Percentiles rank a stretch among this genome's conserved stretches.
These are phyloP conservation scores for Dendrocopos noguchii DNA, from an alignment of 2,113 vertebrate species.

Conservation along the genomic window DNA sequence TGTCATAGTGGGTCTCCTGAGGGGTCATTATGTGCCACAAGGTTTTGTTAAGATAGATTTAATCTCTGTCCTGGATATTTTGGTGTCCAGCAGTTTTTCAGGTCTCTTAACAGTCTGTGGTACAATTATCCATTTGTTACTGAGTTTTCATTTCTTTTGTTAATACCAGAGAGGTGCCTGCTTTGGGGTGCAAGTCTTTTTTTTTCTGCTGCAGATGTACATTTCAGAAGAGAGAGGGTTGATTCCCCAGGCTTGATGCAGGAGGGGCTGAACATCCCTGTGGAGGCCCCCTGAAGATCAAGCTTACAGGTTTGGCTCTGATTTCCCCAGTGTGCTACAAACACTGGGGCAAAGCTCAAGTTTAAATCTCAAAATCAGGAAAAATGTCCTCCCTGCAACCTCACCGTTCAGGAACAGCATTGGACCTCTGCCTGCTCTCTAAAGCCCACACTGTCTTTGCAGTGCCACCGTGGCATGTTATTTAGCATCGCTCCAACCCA, in stretches of 20 bases:
- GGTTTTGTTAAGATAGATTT: neutral
- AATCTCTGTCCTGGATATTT: neutral
- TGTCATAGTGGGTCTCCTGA: neutral
- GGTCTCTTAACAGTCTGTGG: neutral
- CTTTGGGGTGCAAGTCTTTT: neutral
- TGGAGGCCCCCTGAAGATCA: neutral
- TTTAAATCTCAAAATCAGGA: neutral
- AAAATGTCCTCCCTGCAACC: neutral
- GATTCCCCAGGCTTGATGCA: neutral
- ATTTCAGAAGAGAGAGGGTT: neutral
- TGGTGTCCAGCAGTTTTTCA: neutral
- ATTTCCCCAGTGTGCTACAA: neutral
- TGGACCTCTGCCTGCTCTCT: neutral
- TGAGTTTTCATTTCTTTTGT: neutral
- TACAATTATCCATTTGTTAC: neutral
- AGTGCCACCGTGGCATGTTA: neutral
- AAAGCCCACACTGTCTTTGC: neutral
- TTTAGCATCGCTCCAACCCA: neutral
- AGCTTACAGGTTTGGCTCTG: neutral
- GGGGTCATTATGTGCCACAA: neutral
- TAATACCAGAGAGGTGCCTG: neutral
- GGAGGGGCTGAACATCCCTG: neutral
- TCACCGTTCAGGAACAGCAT: rapidly evolving
- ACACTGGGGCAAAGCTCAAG: neutral
- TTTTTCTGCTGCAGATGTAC: neutral